Evolutionary conservation across 1,140 invertebrate genomes (phyloP).

Genomic region (Trichogramma pretiosum): DNA sequence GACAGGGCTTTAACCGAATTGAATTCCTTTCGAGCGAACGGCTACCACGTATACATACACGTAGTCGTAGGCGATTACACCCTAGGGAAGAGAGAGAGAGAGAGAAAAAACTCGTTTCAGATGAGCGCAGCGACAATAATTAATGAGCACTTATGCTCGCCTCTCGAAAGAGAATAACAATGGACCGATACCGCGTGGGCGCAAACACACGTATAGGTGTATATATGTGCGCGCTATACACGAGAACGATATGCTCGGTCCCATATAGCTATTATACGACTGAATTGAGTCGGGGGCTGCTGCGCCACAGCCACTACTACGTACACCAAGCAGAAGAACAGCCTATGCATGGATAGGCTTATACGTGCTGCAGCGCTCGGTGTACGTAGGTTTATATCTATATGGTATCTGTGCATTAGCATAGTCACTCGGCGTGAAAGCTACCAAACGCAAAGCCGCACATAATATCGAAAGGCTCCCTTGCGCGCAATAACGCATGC

Average conservation of each 20-base stretch:
- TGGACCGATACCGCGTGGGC: background rate
- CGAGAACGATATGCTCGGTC: too few relatives aligned
- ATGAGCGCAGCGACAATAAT: slow-evolving; percentile 1
- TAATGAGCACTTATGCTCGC: slow-evolving; percentile 1
- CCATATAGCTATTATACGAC: too few relatives aligned
- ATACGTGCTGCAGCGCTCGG: too few relatives aligned
- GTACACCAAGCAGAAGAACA: too few relatives aligned
- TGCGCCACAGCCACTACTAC: too few relatives aligned
- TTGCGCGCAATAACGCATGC: too few relatives aligned
- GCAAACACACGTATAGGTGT: background rate
- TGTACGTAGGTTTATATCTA: too few relatives aligned
- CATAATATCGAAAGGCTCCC: slow-evolving; percentile 5
- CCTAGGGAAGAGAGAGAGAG: background rate
- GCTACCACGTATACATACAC: too few relatives aligned
- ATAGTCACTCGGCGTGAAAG: background rate
- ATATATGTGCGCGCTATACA: background rate
- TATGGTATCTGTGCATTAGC: background rate
- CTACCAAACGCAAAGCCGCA: slow-evolving; percentile 3
- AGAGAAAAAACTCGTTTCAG: background rate
- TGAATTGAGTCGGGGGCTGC: too few relatives aligned
- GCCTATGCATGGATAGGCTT: too few relatives aligned
- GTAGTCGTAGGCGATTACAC: background rate
- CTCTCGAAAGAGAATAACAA: slow-evolving; percentile 2
- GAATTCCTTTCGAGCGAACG: too few relatives aligned
- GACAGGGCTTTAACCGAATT: too few relatives aligned